Conservation (phyloP, 2,888 invertebrate species). For the Epinotia nisella region DNA sequence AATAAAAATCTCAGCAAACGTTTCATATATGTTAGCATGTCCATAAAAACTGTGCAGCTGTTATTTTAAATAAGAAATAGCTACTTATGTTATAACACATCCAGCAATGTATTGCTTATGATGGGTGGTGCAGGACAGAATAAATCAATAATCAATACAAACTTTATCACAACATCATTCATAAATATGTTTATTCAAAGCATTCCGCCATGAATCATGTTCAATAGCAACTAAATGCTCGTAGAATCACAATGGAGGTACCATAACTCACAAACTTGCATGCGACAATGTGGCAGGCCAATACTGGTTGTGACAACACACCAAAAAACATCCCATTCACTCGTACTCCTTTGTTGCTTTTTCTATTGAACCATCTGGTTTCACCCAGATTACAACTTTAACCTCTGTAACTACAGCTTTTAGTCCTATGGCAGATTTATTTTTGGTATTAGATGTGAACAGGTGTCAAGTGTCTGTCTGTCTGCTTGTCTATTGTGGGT, state of each 20-base stretch:
- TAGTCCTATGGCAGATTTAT: constrained; percentile 13
- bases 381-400: constrained; percentile 31
- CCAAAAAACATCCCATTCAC: constrained; percentile 44
- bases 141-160: constrained; percentile 30
- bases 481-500: constrained; percentile 44
- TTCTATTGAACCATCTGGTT: constrained; percentile 24
- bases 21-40: too few relatives aligned
- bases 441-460: constrained; percentile 39
- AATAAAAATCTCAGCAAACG: neutral
- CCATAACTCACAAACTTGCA: constrained; percentile 38
- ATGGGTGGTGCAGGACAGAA: neutral
- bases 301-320: constrained; percentile 42
- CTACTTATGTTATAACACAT: neutral
- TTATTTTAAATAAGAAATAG: neutral
- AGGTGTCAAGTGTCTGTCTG: constrained; percentile 43
- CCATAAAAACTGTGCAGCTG: too few relatives aligned
- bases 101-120: neutral
- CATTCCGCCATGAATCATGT: constrained; percentile 33
- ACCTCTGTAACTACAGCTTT: constrained; percentile 17
- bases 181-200: constrained; percentile 37
- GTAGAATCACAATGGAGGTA: constrained; percentile 36
- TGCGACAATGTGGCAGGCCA: constrained; percentile 37
- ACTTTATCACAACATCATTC: constrained; percentile 32
- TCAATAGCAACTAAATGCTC: constrained; percentile 38
- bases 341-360: constrained; percentile 34